A percentile compares a stretch with the other conserved stretches of the same genome.
Conservation (phyloP, 1,140 invertebrate genomes). For the Sinella curviseta region DNA sequence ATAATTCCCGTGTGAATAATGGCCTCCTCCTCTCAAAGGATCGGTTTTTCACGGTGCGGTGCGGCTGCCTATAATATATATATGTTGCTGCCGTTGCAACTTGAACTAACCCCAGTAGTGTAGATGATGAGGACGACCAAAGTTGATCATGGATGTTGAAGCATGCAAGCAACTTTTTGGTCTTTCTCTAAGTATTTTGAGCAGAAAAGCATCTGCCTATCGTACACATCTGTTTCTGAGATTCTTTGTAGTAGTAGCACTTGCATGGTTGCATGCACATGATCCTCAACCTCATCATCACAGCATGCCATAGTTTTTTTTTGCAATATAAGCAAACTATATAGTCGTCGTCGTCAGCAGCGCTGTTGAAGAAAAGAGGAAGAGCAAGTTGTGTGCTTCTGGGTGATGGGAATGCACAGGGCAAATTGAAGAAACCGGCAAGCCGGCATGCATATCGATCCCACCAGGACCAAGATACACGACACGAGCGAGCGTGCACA, state of each 20-base stretch:
- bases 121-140: no score
- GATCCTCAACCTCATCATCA: no score
- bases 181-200: no score
- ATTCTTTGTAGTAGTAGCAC: not conserved
- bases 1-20: no score
- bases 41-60: not conserved
- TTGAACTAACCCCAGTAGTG: no score
- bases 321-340: not conserved
- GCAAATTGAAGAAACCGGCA: constrained; percentile 11
- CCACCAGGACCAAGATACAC: not conserved
- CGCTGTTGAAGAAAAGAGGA: no score
- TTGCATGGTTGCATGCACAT: no score
- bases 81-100: not conserved
- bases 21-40: not conserved
- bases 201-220: not conserved
- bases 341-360: no score
- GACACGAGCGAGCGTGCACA: not conserved
- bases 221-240: not conserved
- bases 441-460: constrained; percentile 19
- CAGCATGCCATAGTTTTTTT: not conserved
- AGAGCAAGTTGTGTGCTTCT: no score
- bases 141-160: no score
- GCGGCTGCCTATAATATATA: not conserved
- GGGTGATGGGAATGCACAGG: constrained; percentile 20
- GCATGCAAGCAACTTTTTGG: no score